Evolutionary conservation across 2,888 invertebrate species (phyloP), one percentile per base, ranked within the genome.

Genomic region (Lathronympha strigana): DNA sequence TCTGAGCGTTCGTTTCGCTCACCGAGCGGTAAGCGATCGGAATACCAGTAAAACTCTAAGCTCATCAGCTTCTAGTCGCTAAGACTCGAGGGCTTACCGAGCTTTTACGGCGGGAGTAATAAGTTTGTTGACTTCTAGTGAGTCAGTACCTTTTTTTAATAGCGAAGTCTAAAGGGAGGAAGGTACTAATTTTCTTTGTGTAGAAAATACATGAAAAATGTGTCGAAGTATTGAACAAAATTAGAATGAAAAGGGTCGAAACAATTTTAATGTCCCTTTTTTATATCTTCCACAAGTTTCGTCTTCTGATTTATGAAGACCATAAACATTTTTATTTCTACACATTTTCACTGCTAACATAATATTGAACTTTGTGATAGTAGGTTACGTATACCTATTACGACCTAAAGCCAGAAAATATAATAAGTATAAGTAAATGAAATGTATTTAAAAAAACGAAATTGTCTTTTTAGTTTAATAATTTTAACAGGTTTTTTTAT

Each of bases 21-120:
- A n/a, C 1, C 6, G 21, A 19, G 11, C 43, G 1, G 9, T 38
- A 38, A n/a, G 23, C 43, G 3, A 21, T 47, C 0, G 23, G 47
- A 47, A 47, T 9, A n/a, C 1, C 45, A 45, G 9, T 17, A 13
- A 13, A 60, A 58, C 63, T 50, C 50, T 49, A 49, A 43, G 63
- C 64, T 64, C 64, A 60, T 64, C 58, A 64, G 64, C 64, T 47
- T 47, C 51, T 57, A 53, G 36, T 60, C 58, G 51, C 51, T 64
- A 64, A 64, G 58, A 53, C 64, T 43, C 58, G 64, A 57, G 25
- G 47, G 64, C 64, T 64, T 60, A 64, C 45, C 51, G 28, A 60
- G 64, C 51, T 60, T 64, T 64, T 51, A 64, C 64, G 51, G 53
- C 45, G 25, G 25, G 36, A 43, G 58, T 45, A 58, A 51, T 64